Evolutionary conservation across 2,797 vertebrate genomes (phyloP).

Genomic region (Lates japonicus): DNA sequence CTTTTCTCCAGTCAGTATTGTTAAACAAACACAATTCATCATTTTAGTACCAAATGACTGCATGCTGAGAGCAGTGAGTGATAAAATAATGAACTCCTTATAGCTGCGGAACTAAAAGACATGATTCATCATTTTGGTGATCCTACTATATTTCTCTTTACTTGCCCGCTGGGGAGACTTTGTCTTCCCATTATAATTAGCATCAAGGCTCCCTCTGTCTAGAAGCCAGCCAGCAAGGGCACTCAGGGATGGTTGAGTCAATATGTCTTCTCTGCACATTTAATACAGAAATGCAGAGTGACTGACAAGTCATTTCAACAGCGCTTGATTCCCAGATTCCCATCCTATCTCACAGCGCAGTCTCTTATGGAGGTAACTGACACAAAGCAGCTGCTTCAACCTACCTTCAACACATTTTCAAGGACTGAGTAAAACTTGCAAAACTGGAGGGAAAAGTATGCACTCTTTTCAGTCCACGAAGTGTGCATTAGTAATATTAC

Average conservation of each 20-base stretch:
- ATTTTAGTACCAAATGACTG: conserved; percentile 70
- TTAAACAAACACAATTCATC: conserved; percentile 74
- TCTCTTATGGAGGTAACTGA: conserved; percentile 59
- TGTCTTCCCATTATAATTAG: conserved; percentile 85
- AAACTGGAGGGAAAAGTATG: conserved; percentile 21
- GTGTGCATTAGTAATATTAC: conserved; percentile 16
- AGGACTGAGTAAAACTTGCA: conserved; percentile 51
- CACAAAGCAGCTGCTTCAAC: conserved; percentile 56
- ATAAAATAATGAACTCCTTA: conserved; percentile 79
- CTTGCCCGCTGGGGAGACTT: conserved; percentile 73
- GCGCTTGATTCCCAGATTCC: conserved; percentile 70
- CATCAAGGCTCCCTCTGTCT: conserved; percentile 77
- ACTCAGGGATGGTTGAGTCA: conserved; percentile 81
- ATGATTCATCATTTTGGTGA: conserved; percentile 78
- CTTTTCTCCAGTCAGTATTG: conserved; percentile 41
- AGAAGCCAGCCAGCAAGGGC: conserved; percentile 80
- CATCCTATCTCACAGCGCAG: conserved; percentile 50
- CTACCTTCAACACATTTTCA: conserved; percentile 60
- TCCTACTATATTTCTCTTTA: conserved; percentile 73
- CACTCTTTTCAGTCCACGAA: conserved; percentile 4
- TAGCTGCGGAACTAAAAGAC: conserved; percentile 75
- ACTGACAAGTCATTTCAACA: conserved; percentile 82
- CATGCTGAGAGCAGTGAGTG: conserved; percentile 70
- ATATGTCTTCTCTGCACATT: conserved; percentile 81
- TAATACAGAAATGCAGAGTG: conserved; percentile 80